These are phyloP conservation scores for Agelaius phoeniceus DNA, from an alignment of 2,113 vertebrate genomes.

Conservation along the genomic window DNA sequence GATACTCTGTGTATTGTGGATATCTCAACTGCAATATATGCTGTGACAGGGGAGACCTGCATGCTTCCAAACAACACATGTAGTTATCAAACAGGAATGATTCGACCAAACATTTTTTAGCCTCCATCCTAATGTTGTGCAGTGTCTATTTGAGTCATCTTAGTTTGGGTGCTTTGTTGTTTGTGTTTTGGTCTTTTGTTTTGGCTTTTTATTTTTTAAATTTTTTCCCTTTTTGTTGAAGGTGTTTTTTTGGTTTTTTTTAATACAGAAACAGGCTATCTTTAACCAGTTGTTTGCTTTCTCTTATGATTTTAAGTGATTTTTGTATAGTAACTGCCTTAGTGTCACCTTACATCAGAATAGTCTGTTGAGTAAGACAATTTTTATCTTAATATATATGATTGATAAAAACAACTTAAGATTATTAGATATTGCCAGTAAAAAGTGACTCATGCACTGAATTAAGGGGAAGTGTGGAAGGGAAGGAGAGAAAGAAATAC, in stretches of 20 bases:
- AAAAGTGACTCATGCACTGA: neutral
- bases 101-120: neutral
- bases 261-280: neutral
- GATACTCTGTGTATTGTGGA: too few relatives aligned
- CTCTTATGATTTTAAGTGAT: neutral
- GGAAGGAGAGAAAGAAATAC: neutral
- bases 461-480: neutral
- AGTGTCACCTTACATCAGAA: neutral
- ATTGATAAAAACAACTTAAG: neutral
- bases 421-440: neutral
- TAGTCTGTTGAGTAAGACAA: neutral
- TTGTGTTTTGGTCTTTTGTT: rapidly evolving
- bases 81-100: neutral
- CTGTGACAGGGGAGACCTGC: neutral
- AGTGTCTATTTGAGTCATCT: neutral
- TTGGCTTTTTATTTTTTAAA: neutral
- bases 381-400: neutral
- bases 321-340: neutral
- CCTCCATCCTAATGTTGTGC: neutral
- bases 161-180: neutral
- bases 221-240: neutral
- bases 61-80: rapidly evolving
- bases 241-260: neutral
- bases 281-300: neutral
- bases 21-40: neutral